Conservation (phyloP, 2,797 vertebrate species). For the Luscinia luscinia region DNA sequence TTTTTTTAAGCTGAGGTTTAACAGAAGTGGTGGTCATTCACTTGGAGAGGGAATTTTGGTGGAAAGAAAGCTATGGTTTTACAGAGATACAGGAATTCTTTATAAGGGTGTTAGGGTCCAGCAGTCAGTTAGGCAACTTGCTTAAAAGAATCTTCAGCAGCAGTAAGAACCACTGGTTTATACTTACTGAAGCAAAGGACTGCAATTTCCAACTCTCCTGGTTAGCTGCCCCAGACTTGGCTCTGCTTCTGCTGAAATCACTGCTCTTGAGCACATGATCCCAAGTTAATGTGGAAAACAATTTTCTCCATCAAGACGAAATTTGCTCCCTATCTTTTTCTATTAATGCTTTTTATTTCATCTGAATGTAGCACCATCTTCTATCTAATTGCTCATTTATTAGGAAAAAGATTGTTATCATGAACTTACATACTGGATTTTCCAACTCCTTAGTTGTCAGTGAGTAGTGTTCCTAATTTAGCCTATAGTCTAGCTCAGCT, state of each 20-base stretch:
- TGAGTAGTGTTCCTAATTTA: constrained; percentile 7
- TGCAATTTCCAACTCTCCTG: background rate
- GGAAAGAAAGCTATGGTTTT: background rate
- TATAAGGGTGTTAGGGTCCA: background rate
- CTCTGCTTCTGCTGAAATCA: constrained; percentile 1
- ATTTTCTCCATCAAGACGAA: background rate
- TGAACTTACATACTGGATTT: background rate
- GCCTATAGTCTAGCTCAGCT: background rate
- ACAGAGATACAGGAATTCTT: background rate
- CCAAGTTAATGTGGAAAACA: background rate
- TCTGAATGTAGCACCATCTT: background rate
- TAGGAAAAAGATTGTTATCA: background rate
- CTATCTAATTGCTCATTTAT: constrained; percentile 2
- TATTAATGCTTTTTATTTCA: constrained; percentile 2
- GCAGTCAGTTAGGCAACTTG: background rate
- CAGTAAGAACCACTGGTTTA: background rate
- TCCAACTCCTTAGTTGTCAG: background rate
- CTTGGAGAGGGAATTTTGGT: background rate
- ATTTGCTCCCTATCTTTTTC: background rate
- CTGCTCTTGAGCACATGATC: background rate
- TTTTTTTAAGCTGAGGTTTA: background rate
- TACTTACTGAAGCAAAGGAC: background rate
- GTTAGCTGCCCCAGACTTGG: background rate
- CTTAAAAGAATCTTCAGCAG: background rate
- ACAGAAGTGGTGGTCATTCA: background rate